A percentile compares a stretch with the other conserved stretches of the same genome.
These are phyloP conservation scores for Eupithecia subumbrata DNA, from an alignment of 2,888 invertebrate species.

Conservation along the genomic window DNA sequence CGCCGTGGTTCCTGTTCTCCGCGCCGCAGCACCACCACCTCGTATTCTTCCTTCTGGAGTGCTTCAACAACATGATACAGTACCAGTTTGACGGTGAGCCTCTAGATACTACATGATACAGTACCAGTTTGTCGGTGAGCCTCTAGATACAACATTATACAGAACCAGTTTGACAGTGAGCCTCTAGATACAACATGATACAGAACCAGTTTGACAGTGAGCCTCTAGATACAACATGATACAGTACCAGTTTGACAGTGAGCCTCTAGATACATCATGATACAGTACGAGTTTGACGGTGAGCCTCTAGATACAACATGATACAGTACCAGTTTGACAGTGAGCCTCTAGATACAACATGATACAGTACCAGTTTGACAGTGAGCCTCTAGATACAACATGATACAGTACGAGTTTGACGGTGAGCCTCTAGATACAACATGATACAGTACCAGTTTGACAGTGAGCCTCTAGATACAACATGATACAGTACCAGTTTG, in stretches of 20 bases:
- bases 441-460: constrained; percentile 99
- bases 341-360: constrained; percentile 93
- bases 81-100: constrained; percentile 97
- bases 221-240: constrained; percentile 93
- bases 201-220: constrained; percentile 99
- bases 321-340: constrained; percentile 99
- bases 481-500: constrained; percentile 99
- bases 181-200: constrained; percentile 92
- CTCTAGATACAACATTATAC: constrained; percentile 94
- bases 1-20: constrained; percentile 99
- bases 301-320: constrained; percentile 88
- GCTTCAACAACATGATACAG: constrained; percentile 99
- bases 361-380: constrained; percentile 99
- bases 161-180: constrained; percentile 92
- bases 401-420: constrained; percentile 98
- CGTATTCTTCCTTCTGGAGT: constrained; percentile 98
- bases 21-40: constrained; percentile 98
- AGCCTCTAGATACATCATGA: constrained; percentile 91
- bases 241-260: constrained; percentile 99
- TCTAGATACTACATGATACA: constrained; percentile 95
- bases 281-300: constrained; percentile 96
- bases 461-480: constrained; percentile 85
- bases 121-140: constrained; percentile 96
- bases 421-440: constrained; percentile 89
- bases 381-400: constrained; percentile 82